Base-by-base conservation (phyloP, 2,113 vertebrate species). In the Monopterus albus region DNA sequence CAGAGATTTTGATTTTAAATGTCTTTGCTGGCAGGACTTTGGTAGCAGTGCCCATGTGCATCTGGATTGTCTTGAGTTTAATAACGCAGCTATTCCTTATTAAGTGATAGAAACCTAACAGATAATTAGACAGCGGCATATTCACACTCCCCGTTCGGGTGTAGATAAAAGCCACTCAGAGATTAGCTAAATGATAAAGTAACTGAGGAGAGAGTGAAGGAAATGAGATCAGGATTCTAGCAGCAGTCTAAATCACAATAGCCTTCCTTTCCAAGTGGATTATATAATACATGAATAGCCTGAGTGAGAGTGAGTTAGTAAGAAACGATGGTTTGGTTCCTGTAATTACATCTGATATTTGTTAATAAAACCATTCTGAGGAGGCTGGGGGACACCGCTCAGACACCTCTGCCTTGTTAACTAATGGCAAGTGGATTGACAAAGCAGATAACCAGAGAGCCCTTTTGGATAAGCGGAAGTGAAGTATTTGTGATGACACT, bases 151-250 rank as follows among this genome's bases (percentile, higher is more conserved):
- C 21, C 14, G 17, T 40, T 47, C 55, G 0, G 9, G 21, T 29
- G 14, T 31, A 21, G 59, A 69, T 43, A 55, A 23, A 59, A 55
- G 52, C 64, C 31, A 45, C 15, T 72, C 20, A 29, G 42, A 79
- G 51, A 81, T 77, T 47, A 67, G 39, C 21, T 7, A 29, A 52
- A 76, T 18, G 20, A 72, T 71, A 67, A 72, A 57, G 77, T 75
- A 74, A 80, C 65, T 71, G 46, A 56, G 45, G 69, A 75, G 64
- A 71, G 52, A 58, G 56, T 38, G 26, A 38, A 72, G 31, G 67
- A 81, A 84, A 58, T 42, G 33, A 71, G 72, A 87, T 88, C 63
- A 85, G 84, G n/a, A 88, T 80, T 76, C 82, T 39, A 17, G 40
- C 23, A 84, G 53, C 23, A 84, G 53, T 86, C 78, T 58, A 72